Conservation (phyloP, 2,888 invertebrate species). For the Dasypogon diadema region DNA sequence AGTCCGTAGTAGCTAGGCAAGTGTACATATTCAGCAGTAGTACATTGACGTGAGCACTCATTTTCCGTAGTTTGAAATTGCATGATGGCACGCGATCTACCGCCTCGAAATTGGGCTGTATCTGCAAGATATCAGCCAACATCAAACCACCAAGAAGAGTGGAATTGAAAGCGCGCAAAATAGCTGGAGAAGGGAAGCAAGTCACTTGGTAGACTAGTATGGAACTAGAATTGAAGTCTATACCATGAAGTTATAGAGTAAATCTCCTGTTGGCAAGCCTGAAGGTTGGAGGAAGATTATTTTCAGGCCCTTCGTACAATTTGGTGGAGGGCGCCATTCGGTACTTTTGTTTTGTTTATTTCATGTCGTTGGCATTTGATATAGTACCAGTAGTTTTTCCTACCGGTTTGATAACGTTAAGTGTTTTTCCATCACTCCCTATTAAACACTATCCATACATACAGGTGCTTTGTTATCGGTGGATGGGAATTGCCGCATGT, state of each 20-base stretch:
- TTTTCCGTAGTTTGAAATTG: constrained; percentile 62
- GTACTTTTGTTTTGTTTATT: constrained; percentile 10
- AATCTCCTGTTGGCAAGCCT: constrained; percentile 25
- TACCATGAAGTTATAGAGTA: constrained; percentile 26
- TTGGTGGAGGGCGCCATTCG: constrained; percentile 38
- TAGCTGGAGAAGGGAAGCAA: constrained; percentile 37
- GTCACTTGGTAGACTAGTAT: constrained; percentile 11
- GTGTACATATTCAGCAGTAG: constrained; percentile 17
- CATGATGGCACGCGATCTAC: constrained; percentile 66
- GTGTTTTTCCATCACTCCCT: constrained; percentile 45
- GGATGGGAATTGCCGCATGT: background rate
- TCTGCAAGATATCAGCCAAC: constrained; percentile 16
- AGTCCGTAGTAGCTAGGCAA: background rate
- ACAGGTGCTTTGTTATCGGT: background rate
- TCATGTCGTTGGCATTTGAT: constrained; percentile 5
- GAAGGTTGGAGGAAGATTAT: constrained; percentile 36
- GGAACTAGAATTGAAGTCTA: background rate
- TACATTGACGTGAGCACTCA: constrained; percentile 48
- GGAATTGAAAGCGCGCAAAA: constrained; percentile 25
- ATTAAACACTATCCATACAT: background rate
- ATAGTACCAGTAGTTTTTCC: background rate
- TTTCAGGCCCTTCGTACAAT: constrained; percentile 36
- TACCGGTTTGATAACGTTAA: constrained; percentile 48
- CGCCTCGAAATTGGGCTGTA: constrained; percentile 50
- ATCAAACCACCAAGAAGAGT: background rate